Base-by-base conservation (phyloP, 23 tunicate species). In the Phallusia fumigata region DNA sequence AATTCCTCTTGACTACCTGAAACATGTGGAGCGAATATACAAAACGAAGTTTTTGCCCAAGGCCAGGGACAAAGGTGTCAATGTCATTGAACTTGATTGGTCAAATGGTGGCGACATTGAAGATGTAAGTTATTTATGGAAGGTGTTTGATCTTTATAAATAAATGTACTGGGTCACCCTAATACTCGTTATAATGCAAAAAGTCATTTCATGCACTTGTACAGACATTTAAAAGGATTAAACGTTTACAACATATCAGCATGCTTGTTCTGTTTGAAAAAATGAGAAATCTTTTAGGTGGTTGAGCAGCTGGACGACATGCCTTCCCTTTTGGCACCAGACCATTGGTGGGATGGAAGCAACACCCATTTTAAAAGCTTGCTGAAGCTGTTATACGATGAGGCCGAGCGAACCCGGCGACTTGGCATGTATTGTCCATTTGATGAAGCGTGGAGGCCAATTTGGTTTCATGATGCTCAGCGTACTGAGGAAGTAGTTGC, bases 1-100 rank as follows among this genome's bases (percentile, higher is more conserved):
- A 10, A 76, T 92, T 40, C 82, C 97, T 16, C 82, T 92, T 50
- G 91, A 92, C 18, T 92, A 77, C 50, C 76, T 82, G n/a, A 36
- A 80, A 30, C 69, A 52, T 11, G 77, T 92, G 33, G 92, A 92
- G 47, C 89, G 84, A 44, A 85, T 45, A 36, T 92, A 88, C 86
- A 65, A 79, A 65, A 72, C 73, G 2, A 8, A 31, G 18, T 80
- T 81, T 53, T 10, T 80, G 3, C 84, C 84, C 1, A 28, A 72
- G 28, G 75, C 84, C 50, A 65, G 81, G 33, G 81, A 79, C 32
- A 53, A 52, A n/a, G 93, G 88, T 11, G 84, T 79, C 35, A 79
- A 52, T 49, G 88, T 83, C 6, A 79, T 88, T 73, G 88, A 84
- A 73, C 21, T 88, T 72, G 84, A 88, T 88, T 75, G 87, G 84